Evolutionary conservation across 2,888 invertebrate genomes (phyloP), one percentile per base, ranked within the genome.

Genomic region (Folsomia candida): DNA sequence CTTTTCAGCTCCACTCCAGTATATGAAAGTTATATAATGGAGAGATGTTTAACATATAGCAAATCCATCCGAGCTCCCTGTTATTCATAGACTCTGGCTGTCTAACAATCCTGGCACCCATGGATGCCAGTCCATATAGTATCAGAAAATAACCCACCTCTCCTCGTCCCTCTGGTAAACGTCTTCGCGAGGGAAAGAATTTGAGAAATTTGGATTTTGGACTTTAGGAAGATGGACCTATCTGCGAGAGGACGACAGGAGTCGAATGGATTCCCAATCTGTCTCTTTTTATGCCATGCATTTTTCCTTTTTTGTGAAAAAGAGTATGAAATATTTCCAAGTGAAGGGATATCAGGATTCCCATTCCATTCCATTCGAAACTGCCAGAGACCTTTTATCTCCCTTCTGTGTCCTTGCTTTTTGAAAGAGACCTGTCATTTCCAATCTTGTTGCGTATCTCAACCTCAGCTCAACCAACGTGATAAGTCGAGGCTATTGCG

Each of bases 321-420:
- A 54, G 54, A 22, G 29, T 24, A 2, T 51, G 27, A 54, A 65
- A 65, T 65, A 65, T 65, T 65, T 65, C 65, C 65, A 28, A 65
- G 20, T 51, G 26, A 27, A 9, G 28, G 54, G 57, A 51, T 65
- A 54, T 65, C 54, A 54, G 65, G 65, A 65, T 54, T 65, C 65
- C 54, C 57, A 54, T 65, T 65, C 54, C 57, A 54, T 65, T 65
- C 27, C 54, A 65, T 65, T 64, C 26, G 54, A 65, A 65, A 65
- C 47, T 47, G 25, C 54, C 65, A 65, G 28, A 29, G 64, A 54
- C 63, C 63, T 64, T 64, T 64, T 51, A 64, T 64, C 63, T 64
- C 37, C 24, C 51, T 47, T 47, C 37, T n/a, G n/a, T 65, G 54
- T 65, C 57, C 57, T 22, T 57, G 3, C 54, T 54, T 65, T 54